Base-by-base conservation (phyloP, 2,888 invertebrate genomes). In the Baccha elongata region DNA sequence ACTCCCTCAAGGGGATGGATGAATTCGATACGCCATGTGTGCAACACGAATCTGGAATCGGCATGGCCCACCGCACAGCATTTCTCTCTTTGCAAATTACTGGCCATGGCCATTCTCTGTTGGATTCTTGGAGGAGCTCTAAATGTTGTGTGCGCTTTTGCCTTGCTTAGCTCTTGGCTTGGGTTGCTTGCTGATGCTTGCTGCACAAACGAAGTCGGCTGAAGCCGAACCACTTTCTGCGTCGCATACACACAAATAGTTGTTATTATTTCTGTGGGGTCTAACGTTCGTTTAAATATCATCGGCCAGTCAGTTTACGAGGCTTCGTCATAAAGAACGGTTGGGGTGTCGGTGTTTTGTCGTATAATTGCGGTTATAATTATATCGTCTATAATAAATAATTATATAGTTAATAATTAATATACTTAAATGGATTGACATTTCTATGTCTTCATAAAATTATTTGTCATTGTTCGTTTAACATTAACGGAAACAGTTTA, bases 201-300 rank as follows among this genome's bases (percentile, higher is more conserved):
- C 46, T 67, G 81, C 81, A 81, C 81, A 72, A 71, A 46, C 60
- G 11, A 52, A 69, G 68, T 80, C 55, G 48, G 55, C 64, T 23
- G 78, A 78, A 72, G 50, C 80, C 62, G 78, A 83, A 83, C 83
- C 78, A 78, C 78, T 78, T 83, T 83, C 68, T 68, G 78, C 72
- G 72, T 58, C 72, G 46, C 48, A 62, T 46, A 80, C 74, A 64
- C 55, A 64, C 35, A 52, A 35, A 60, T 44, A 46, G 48, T 52
- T 83, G 76, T 78, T 78, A 78, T 83, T 83, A 78, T 83, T 80
- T 83, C 78, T 78, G 78, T 83, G 83, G 83, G 78, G 83, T 83
- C 83, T 83, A 78, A 73, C 72, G 83, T 53, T 73, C 72, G 78
- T 83, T 83, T 67, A 68, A 64, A 64, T 68, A 83, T 83, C 64